Evolutionary conservation across 2,888 invertebrate genomes (phyloP), one percentile per base, ranked within the genome.

Genomic region (Nematopogon swammerdamellus): DNA sequence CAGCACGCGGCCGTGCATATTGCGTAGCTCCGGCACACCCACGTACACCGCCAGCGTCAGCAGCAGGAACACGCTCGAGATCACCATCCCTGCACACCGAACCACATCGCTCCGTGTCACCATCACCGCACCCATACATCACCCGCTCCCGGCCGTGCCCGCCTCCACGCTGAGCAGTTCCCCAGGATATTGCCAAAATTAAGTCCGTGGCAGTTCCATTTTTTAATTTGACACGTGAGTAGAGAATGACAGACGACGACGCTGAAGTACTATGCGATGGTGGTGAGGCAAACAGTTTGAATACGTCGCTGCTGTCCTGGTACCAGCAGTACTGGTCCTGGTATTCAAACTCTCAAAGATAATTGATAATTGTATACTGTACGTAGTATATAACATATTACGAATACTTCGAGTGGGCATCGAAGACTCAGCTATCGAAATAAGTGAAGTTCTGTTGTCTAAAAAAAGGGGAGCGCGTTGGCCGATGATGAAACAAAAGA

Each of bases 1-100:
- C 48, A 91, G 69, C 0, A 87, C 87, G 59, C 85, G 83, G 8
- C 89, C 89, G 55, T 91, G 89, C 4, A 90, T 77, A 63, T 89
- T 91, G 20, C 85, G 72, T 3, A 89, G 68, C 55, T 91, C 89
- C 0, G 89, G 88, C 48, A 90, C 72, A 58, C 85, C 71, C 2
- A 84, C 82, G 64, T 91, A 91, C 0, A 90, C 88, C 0, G 85
- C 64, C 53, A 90, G 84, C 0, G 91, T 91, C 0, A 82, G 72
- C 47, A 88, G 61, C 57, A 91, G 82, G 61, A 91, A 91, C 20
- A 89, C 88, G 59, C 88, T 83, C 1, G 90, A 90, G 46, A 89
- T 82, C 45, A 89, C 63, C 85, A 90, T 88, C 45, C 88, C 89
- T 87, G 69, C 8, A 55, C n/a, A n/a, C n/a, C n/a, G n/a, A 56